Percentiles rank a stretch among this genome's conserved stretches.
Conservation (phyloP, 1,140 invertebrate species). For the Drosophila takahashii region DNA sequence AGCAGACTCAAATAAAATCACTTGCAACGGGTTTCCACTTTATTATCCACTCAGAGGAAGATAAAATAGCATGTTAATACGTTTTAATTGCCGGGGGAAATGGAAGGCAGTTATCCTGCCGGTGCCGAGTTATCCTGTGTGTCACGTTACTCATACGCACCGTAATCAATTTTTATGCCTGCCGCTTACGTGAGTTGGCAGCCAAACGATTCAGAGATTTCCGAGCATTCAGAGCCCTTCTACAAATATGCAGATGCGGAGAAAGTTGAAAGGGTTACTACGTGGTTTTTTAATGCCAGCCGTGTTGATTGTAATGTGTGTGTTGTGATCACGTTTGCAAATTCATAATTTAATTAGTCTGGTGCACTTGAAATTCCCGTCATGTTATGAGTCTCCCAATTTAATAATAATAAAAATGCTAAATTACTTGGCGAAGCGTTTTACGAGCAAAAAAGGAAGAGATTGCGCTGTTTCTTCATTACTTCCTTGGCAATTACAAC, state of each 20-base stretch:
- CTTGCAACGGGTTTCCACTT: conserved; percentile 1
- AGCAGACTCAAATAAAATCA: conserved; percentile 21
- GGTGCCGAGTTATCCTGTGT: conserved; percentile 16
- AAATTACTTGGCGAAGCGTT: conserved; percentile 3
- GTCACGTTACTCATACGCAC: conserved; percentile 71
- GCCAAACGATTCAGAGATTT: conserved; percentile 35
- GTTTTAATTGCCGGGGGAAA: conserved; percentile 58
- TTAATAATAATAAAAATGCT: conserved; percentile 44
- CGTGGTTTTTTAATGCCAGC: conserved; percentile 49
- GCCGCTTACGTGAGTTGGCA: conserved; percentile 62
- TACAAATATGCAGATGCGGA: conserved; percentile 34
- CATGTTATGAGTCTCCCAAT: conserved; percentile 56
- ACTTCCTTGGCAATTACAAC: conserved; percentile 62
- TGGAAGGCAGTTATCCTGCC: conserved; percentile 17
- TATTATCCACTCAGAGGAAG: conserved; percentile 7
- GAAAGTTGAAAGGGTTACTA: conserved; percentile 69
- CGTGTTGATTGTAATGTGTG: conserved; percentile 8
- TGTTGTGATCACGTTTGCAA: conserved; percentile 63
- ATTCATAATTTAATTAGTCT: conserved; percentile 81
- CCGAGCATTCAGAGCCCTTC: background rate
- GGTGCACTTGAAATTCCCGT: conserved; percentile 36
- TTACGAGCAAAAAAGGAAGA: background rate
- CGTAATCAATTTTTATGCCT: conserved; percentile 78
- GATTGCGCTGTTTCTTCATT: conserved; percentile 11
- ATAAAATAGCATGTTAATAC: conserved; percentile 42